Evolutionary conservation across 2,797 vertebrate genomes (phyloP), one percentile per base, ranked within the genome.

Genomic region (Pempheris klunzingeri): DNA sequence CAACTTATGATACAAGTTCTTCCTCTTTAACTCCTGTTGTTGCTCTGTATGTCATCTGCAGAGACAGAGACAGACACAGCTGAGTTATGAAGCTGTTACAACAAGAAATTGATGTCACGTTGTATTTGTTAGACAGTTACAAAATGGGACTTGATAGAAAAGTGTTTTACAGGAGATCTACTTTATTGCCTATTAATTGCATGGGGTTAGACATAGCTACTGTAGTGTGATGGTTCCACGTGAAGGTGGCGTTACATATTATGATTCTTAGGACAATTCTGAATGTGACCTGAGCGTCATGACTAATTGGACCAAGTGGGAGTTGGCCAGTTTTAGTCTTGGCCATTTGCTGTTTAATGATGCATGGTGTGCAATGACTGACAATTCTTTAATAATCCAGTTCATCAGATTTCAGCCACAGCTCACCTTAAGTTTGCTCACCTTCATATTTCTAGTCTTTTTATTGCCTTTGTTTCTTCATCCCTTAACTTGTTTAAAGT

Each of bases 1-100:
- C 50, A 82, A 61, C 59, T 62, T 44, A 58, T 68, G 44, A 69
- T 55, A 58, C 26, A 57, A 64, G 52, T 59, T 50, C 41, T 43
- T 59, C 61, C 64, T 62, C 34, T 70, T 74, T 47, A 55, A 5
- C 54, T 70, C 47, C 28, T 28, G 54, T 62, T 47, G 61, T 22
- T 39, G 13, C 44, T 66, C 69, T 3, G 24, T 38, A 14, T 59
- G 52, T 39, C 69, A 55, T 39, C 65, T 6, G 6, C 4, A 17
- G 66, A 14, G 44, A n/a, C n/a, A n/a, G n/a, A n/a, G n/a, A n/a
- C n/a, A n/a, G n/a, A 46, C 47, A 26, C 14, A 28, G 57, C 15
- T 52, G 38, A 68, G 52, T 43, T 63, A 60, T 50, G 41, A 62
- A 41, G 66, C 32, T 46, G 17, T 38, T 62, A 32, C 41, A 36